Conservation (phyloP, 2,888 invertebrate species). For the Rhabditophanes sp. region DNA sequence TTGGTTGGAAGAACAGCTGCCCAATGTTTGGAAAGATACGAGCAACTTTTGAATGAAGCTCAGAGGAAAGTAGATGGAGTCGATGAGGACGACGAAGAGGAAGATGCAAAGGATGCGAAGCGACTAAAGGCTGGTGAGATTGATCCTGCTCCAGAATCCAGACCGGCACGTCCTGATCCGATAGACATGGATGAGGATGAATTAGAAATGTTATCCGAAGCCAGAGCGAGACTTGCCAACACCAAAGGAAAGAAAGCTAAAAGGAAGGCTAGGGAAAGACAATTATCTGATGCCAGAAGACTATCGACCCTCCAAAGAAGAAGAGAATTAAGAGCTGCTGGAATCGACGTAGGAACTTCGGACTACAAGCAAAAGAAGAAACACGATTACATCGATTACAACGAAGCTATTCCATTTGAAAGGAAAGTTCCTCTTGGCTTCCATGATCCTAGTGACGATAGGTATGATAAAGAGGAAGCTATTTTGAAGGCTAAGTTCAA, state of each 20-base stretch:
- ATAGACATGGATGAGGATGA: conserved; percentile 99
- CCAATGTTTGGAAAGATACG: conserved; percentile 68
- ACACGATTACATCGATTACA: conserved; percentile 74
- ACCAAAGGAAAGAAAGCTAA: conserved; percentile 69
- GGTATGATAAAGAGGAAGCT: conserved; percentile 44
- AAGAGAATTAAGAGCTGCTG: conserved; percentile 88
- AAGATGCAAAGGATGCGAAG: conserved; percentile 68
- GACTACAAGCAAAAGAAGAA: conserved; percentile 28
- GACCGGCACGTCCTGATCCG: conserved; percentile 94
- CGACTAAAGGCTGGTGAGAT: conserved; percentile 97
- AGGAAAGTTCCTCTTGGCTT: conserved; percentile 56
- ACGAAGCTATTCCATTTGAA: conserved; percentile 75
- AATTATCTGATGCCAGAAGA: conserved; percentile 84
- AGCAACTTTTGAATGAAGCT: conserved; percentile 61
- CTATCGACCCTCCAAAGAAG: conserved; percentile 90
- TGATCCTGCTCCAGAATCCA: conserved; percentile 98
- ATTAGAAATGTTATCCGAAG: conserved; percentile 96
- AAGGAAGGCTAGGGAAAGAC: conserved; percentile 76
- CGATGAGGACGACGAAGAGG: conserved; percentile 64
- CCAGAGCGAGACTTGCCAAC: conserved; percentile 88
- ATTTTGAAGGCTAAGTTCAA: conserved; percentile 26
- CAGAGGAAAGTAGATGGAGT: conserved; percentile 80
- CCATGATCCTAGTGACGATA: conserved; percentile 78
- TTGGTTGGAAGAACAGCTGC: conserved; percentile 96
- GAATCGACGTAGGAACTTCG: conserved; percentile 53